phyloP scores from a whole-genome alignment of 2,113 vertebrate species.

The Helogale parvula region DNA sequence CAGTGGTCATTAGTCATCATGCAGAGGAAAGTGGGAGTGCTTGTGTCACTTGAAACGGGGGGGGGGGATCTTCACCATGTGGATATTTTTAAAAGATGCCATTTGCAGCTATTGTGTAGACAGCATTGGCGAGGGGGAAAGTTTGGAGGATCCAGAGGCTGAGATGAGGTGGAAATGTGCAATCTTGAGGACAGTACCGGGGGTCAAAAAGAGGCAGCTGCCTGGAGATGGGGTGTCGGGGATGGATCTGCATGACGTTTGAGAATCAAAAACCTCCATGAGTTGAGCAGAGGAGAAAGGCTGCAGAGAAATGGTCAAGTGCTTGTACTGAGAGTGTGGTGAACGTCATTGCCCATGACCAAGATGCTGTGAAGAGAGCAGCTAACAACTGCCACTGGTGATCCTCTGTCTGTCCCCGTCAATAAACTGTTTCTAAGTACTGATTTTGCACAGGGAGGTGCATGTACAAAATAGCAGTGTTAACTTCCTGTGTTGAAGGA shows the following conservation, averaged over 20 bases:
- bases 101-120: no score
- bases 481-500: not conserved
- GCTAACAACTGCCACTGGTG: rapidly evolving
- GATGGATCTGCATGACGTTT: not conserved
- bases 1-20: not conserved
- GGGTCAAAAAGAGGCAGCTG: not conserved
- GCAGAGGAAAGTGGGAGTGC: rapidly evolving
- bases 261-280: not conserved
- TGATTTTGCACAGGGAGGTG: not conserved
- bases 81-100: not conserved
- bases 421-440: not conserved
- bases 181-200: rapidly evolving
- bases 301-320: not conserved
- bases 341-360: rapidly evolving
- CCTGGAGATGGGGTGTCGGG: not conserved
- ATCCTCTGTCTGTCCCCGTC: not conserved
- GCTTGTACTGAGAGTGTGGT: not conserved
- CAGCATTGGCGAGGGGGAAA: no score
- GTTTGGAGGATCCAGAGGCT: not conserved
- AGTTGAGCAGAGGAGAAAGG: no score
- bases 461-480: rapidly evolving
- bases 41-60: rapidly evolving
- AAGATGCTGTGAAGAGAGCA: not conserved
- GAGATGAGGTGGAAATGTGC: not conserved
- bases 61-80: not conserved